A percentile compares a stretch with the other conserved stretches of the same genome.
Evolutionary conservation across 2,113 vertebrate genomes (phyloP).

Genomic region (Corythoichthys intestinalis): DNA sequence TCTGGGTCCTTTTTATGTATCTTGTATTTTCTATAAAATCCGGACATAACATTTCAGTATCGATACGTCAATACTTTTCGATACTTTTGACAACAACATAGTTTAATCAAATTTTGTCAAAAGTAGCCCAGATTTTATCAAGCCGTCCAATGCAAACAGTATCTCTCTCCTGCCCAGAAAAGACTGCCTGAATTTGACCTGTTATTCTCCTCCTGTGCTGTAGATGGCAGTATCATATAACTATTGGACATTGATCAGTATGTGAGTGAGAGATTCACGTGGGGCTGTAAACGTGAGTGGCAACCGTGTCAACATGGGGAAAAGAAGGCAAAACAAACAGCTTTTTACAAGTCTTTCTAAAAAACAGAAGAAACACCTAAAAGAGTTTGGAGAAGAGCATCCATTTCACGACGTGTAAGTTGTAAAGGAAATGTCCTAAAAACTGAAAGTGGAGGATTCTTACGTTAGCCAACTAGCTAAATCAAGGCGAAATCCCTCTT

Average conservation of each 20-base stretch:
- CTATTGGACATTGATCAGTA: background rate
- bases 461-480: slow-evolving; percentile 18
- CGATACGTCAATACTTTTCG: too few relatives aligned
- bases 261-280: slow-evolving; percentile 23
- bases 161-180: too few relatives aligned
- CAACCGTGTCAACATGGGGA: slow-evolving; percentile 75
- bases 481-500: background rate
- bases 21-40: too few relatives aligned
- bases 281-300: background rate
- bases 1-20: too few relatives aligned
- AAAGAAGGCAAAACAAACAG: slow-evolving; percentile 61
- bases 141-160: too few relatives aligned
- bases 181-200: background rate
- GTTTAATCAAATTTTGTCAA: too few relatives aligned
- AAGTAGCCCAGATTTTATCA: too few relatives aligned
- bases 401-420: slow-evolving; percentile 84
- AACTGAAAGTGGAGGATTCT: background rate
- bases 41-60: too few relatives aligned
- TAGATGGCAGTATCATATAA: slow-evolving; percentile 5
- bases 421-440: background rate
- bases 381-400: slow-evolving; percentile 91
- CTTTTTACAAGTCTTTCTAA: slow-evolving; percentile 75
- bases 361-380: slow-evolving; percentile 86
- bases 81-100: too few relatives aligned
- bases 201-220: slow-evolving; percentile 21